phyloP scores from a whole-genome alignment of 2,888 invertebrate species.

The Drosophila kanekoi region DNA sequence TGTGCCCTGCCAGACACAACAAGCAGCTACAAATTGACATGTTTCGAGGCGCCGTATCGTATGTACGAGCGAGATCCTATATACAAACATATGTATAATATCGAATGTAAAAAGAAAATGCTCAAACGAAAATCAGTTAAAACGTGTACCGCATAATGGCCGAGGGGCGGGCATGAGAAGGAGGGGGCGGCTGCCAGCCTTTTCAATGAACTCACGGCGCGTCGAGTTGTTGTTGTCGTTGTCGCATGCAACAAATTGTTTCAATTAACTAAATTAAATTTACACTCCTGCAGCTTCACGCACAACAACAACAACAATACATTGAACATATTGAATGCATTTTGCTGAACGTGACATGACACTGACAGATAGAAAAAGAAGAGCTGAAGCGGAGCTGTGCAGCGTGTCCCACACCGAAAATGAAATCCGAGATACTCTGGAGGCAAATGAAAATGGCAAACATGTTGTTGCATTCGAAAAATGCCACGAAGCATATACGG shows the following conservation, averaged over 20 bases:
- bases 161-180: not conserved
- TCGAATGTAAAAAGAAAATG: constrained; percentile 67
- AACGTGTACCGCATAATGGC: constrained; percentile 48
- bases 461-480: constrained; percentile 66
- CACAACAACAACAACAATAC: constrained; percentile 46
- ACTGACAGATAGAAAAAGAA: constrained; percentile 76
- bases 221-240: constrained; percentile 36
- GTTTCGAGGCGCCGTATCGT: constrained; percentile 63
- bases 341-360: constrained; percentile 79
- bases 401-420: constrained; percentile 25
- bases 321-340: constrained; percentile 73
- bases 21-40: constrained; percentile 63
- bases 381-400: constrained; percentile 33
- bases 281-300: constrained; percentile 79
- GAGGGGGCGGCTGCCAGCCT: constrained; percentile 24
- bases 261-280: constrained; percentile 85
- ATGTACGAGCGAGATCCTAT: constrained; percentile 36
- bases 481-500: constrained; percentile 45
- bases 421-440: constrained; percentile 48
- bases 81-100: constrained; percentile 41
- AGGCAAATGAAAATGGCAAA: constrained; percentile 69
- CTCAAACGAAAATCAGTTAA: constrained; percentile 77
- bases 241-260: constrained; percentile 84
- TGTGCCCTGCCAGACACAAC: constrained; percentile 64
- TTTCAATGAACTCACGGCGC: constrained; percentile 58